These are phyloP conservation scores for Noturus placidus DNA, from an alignment of 2,113 vertebrate genomes.

Conservation along the genomic window DNA sequence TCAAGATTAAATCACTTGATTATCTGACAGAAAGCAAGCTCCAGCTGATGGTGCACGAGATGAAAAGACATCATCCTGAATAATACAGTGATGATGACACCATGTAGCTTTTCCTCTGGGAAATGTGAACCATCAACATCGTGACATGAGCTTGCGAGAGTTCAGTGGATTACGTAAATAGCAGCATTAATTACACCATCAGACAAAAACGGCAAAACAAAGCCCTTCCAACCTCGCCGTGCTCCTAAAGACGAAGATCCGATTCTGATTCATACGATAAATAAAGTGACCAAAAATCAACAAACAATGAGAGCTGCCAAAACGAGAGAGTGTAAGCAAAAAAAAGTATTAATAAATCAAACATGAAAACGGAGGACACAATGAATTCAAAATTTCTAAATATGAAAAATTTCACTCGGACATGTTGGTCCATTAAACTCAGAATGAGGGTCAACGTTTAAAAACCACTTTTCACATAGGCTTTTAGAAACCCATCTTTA, in stretches of 20 bases:
- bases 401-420: not conserved
- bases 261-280: too few relatives aligned
- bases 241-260: not conserved
- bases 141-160: not conserved
- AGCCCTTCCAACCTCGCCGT: not conserved
- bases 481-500: not conserved
- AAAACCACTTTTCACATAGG: not conserved
- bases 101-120: not conserved
- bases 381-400: not conserved
- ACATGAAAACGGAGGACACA: constrained; percentile 46
- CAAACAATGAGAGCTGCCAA: not conserved
- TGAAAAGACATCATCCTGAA: not conserved
- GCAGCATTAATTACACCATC: not conserved
- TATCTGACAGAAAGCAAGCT: not conserved
- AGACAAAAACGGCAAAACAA: not conserved
- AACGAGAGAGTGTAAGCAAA: not conserved
- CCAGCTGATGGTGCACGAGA: not conserved
- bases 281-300: not conserved
- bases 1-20: not conserved
- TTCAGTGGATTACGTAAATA: not conserved
- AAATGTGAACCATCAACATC: not conserved
- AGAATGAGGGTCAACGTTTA: not conserved
- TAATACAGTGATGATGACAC: not conserved
- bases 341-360: constrained; percentile 13
- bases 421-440: not conserved